A percentile compares a stretch with the other conserved stretches of the same genome.
These are phyloP conservation scores for Drosophila takahashii DNA, from an alignment of 1,140 invertebrate species.

Conservation along the genomic window DNA sequence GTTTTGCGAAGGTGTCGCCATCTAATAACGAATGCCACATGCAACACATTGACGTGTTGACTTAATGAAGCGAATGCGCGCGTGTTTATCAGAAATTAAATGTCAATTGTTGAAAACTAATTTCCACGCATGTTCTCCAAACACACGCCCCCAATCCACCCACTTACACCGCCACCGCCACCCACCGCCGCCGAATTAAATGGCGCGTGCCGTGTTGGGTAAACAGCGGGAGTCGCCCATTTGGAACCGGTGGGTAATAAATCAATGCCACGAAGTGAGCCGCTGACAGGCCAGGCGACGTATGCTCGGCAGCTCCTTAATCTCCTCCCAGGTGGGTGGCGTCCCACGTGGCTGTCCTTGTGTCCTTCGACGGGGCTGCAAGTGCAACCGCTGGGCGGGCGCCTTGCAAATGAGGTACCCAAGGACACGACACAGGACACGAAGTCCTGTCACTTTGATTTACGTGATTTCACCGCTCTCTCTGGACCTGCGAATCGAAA, in stretches of 20 bases:
- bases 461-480: slow-evolving; percentile 54
- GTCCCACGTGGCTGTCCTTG: not conserved
- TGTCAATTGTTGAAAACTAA: slow-evolving; percentile 83
- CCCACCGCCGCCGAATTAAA: slow-evolving; percentile 41
- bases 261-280: slow-evolving; percentile 58
- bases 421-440: slow-evolving; percentile 27
- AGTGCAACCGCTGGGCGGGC: slow-evolving; percentile 23
- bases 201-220: slow-evolving; percentile 64
- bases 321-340: slow-evolving; percentile 25
- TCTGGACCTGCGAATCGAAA: not conserved
- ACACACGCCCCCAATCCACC: not conserved
- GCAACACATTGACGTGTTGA: slow-evolving; percentile 75
- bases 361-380: slow-evolving; percentile 22
- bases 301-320: slow-evolving; percentile 48
- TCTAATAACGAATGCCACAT: slow-evolving; percentile 76
- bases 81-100: slow-evolving; percentile 84
- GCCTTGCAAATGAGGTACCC: slow-evolving; percentile 33
- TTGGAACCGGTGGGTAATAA: slow-evolving; percentile 42
- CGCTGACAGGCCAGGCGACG: slow-evolving; percentile 58
- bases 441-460: slow-evolving; percentile 70
- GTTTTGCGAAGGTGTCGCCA: slow-evolving; percentile 38
- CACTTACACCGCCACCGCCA: too few relatives aligned
- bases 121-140: slow-evolving; percentile 48
- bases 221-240: slow-evolving; percentile 28
- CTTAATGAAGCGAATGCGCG: slow-evolving; percentile 76